Evolutionary conservation across 2,797 vertebrate genomes (phyloP).

Genomic region (Etheostoma nigrum): DNA sequence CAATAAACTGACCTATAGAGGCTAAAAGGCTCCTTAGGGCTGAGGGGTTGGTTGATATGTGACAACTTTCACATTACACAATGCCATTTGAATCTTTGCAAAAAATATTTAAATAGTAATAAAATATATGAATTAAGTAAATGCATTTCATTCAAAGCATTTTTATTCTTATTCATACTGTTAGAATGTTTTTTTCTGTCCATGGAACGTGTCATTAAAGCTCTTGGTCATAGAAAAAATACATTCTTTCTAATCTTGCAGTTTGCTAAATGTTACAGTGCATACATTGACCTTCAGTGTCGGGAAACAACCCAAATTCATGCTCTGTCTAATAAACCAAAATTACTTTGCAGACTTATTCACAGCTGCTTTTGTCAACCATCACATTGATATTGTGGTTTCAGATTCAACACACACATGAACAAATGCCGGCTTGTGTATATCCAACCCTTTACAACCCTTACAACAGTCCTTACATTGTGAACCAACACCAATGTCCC

Average conservation of each 20-base stretch:
- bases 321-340: constrained; percentile 7
- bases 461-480: constrained; percentile 33
- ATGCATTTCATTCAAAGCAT: not conserved
- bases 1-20: not conserved
- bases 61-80: not conserved
- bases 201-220: not conserved
- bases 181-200: not conserved
- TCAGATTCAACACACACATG: constrained; percentile 55
- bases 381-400: constrained; percentile 11
- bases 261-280: not conserved
- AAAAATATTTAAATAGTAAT: no score
- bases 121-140: not conserved
- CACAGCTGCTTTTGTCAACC: constrained; percentile 24
- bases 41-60: not conserved
- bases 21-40: no score
- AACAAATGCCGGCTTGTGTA: constrained; percentile 46
- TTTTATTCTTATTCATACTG: not conserved
- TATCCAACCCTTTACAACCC: constrained; percentile 36
- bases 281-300: not conserved
- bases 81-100: not conserved
- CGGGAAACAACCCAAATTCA: not conserved
- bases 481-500: constrained; percentile 17
- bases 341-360: not conserved
- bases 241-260: not conserved
- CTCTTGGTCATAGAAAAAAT: not conserved